A percentile compares a stretch with the other conserved stretches of the same genome.
phyloP scores from a whole-genome alignment of 1,140 invertebrate species.

The Drosophila navojoa region DNA sequence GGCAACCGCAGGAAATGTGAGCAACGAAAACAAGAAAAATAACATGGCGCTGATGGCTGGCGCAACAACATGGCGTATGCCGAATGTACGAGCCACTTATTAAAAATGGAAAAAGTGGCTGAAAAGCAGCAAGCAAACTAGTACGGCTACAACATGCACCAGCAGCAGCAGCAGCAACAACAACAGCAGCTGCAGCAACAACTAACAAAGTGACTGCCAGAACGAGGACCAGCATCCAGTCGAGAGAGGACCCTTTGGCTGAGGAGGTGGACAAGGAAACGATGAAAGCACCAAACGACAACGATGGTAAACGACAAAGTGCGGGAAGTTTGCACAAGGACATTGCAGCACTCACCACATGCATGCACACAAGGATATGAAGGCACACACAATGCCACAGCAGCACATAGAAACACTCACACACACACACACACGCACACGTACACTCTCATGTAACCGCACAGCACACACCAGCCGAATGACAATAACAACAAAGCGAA shows the following conservation, averaged over 20 bases:
- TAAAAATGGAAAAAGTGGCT: constrained; percentile 48
- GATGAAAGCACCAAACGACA: constrained; percentile 60
- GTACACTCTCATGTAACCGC: constrained; percentile 10
- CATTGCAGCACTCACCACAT: constrained; percentile 79
- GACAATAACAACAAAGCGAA: constrained; percentile 51
- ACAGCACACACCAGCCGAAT: constrained; percentile 54
- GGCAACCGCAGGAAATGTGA: constrained; percentile 38
- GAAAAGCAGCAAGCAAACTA: constrained; percentile 42
- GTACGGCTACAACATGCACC: constrained; percentile 44
- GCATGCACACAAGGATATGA: constrained; percentile 80
- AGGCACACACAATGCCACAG: constrained; percentile 38
- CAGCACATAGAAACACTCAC: constrained; percentile 27
- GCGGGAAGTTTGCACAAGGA: constrained; percentile 80
- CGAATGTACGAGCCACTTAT: constrained; percentile 55
- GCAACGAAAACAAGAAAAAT: constrained; percentile 32
- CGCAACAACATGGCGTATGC: constrained; percentile 46
- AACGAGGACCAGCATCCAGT: constrained; percentile 8
- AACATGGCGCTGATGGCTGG: constrained; percentile 37
- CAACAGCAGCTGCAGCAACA: constrained; percentile 40
- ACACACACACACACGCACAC: constrained; percentile 18
- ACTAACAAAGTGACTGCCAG: constrained; percentile 24
- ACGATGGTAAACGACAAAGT: constrained; percentile 66
- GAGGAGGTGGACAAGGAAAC: constrained; percentile 47
- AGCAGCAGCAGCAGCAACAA: constrained; percentile 30
- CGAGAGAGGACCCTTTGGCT: not conserved